These are phyloP conservation scores for Heterocephalus glaber DNA, from an alignment of 2,113 vertebrate species.

Conservation along the genomic window DNA sequence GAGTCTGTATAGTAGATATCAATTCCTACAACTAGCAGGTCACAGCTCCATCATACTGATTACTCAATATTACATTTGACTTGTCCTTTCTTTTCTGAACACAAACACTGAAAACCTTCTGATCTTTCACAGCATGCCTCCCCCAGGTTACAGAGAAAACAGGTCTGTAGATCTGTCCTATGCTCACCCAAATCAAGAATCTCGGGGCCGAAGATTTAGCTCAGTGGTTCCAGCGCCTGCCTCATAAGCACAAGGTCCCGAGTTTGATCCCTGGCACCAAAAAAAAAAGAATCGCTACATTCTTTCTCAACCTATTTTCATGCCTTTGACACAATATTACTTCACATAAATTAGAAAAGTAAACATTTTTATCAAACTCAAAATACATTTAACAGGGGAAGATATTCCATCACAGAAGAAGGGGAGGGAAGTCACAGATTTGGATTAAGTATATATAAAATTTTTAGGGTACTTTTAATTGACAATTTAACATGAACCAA, in stretches of 20 bases:
- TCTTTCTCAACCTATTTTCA: neutral
- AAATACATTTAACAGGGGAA: neutral
- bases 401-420: neutral
- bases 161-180: neutral
- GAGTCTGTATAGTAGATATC: neutral
- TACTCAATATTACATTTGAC: neutral
- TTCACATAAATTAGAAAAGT: neutral
- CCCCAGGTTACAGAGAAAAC: neutral
- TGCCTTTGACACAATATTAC: neutral
- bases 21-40: conserved; percentile 1
- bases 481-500: conserved; percentile 4
- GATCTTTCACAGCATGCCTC: conserved; percentile 27
- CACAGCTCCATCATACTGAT: neutral
- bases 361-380: conserved; percentile 27
- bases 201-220: too few relatives aligned
- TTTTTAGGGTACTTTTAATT: neutral
- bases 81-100: conserved; percentile 7
- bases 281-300: too few relatives aligned
- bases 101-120: conserved; percentile 11
- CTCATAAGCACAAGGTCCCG: too few relatives aligned
- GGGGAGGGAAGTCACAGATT: neutral
- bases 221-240: too few relatives aligned
- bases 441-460: conserved; percentile 16
- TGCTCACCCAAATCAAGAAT: neutral
- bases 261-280: too few relatives aligned